phyloP scores from a whole-genome alignment of 2,797 vertebrate genomes.

The Labroides dimidiatus region DNA sequence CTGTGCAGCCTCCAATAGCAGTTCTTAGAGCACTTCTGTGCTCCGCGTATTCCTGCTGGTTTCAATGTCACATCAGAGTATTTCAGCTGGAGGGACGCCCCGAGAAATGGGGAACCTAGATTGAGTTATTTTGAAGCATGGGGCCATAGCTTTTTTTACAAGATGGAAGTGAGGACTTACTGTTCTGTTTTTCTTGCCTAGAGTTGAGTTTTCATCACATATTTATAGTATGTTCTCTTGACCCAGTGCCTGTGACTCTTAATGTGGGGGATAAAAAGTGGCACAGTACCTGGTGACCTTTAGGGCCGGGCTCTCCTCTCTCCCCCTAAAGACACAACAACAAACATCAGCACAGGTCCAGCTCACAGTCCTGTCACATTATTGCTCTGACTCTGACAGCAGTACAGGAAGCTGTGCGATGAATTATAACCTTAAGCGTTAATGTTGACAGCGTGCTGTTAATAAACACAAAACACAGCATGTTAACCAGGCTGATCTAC shows the following conservation, averaged over 20 bases:
- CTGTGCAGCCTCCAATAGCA: too few relatives aligned
- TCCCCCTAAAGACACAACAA: conserved; percentile 76
- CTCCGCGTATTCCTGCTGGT: too few relatives aligned
- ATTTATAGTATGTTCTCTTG: neutral
- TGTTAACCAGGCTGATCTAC: neutral
- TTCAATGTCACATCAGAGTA: too few relatives aligned
- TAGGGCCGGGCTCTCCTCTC: conserved; percentile 69
- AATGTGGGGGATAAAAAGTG: neutral
- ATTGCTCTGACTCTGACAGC: neutral
- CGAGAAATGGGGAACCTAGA: neutral
- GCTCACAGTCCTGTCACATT: neutral
- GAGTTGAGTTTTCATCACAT: neutral
- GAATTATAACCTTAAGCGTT: neutral
- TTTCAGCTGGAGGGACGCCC: too few relatives aligned
- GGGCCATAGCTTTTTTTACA: neutral
- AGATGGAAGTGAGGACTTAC: neutral
- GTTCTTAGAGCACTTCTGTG: too few relatives aligned
- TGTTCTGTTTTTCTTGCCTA: neutral
- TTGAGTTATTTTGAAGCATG: neutral
- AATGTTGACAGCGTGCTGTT: neutral
- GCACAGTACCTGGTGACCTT: conserved; percentile 76
- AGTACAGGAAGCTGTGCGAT: neutral
- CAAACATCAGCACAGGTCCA: conserved; percentile 12
- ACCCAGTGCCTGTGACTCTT: too few relatives aligned
- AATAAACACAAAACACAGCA: conserved; percentile 6